Evolutionary conservation across 2,888 invertebrate species (phyloP), one percentile per base, ranked within the genome.

Genomic region (Sesia bembeciformis): DNA sequence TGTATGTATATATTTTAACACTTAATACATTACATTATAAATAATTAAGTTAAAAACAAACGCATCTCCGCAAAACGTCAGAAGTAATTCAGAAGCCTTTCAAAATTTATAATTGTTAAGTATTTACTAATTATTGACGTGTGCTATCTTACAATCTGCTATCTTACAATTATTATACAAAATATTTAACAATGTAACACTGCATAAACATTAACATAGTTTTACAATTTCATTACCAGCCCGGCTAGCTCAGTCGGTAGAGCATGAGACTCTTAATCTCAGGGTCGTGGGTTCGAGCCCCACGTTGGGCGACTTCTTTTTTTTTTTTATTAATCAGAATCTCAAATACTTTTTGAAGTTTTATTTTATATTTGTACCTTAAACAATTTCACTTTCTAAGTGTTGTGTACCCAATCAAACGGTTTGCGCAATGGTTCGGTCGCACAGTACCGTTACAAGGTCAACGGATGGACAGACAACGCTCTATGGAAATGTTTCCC

Each of bases 231-330:
- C 23, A 8, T 46, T 6, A 7, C 8, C 6, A 74, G 88, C 89
- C 88, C 87, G 88, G 89, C 89, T 89, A 89, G 88, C 89, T 89
- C 87, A 88, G 88, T 88, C 88, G 87, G 89, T 89, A 90, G 89
- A 90, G 90, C 90, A 90, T 90, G 91, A 91, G 91, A 91, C 91
- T 91, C 91, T 91, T 91, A 91, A 91, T 91, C 91, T 91, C 91
- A 91, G 91, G 91, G 91, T 91, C 91, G 91, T 91, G 90, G 90
- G 91, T 91, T 91, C 91, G 91, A 91, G 91, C 91, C 90, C 90
- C 91, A 91, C 90, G 90, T 91, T 91, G 90, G 90, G 91, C 90
- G 88, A 56, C 62, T 40, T 55, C 61, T 70, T 75, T 78, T 72
- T 70, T 65, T 54, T 51, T 57, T 62, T 56, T 58, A 5, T 49